Evolutionary conservation across 2,797 vertebrate genomes (phyloP).

Genomic region (Danionella dracula): DNA sequence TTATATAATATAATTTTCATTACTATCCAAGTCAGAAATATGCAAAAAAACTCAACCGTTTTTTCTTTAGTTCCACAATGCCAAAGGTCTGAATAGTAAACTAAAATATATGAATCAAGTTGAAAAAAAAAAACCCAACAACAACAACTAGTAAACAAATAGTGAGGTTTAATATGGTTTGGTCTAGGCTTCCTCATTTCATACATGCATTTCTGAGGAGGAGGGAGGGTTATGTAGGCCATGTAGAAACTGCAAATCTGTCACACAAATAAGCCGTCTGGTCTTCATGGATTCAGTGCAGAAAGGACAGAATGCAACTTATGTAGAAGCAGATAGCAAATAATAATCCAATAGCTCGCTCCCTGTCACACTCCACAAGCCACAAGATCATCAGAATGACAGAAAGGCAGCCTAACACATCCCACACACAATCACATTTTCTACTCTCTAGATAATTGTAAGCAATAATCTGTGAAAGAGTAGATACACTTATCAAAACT

Average conservation of each 20-base stretch:
- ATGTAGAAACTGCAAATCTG: background rate
- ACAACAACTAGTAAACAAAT: no score
- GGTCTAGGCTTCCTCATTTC: background rate
- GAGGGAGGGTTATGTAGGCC: background rate
- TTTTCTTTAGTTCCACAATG: no score
- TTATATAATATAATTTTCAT: no score
- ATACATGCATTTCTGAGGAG: background rate
- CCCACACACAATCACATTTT: background rate
- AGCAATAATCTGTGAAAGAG: background rate
- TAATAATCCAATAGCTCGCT: constrained; percentile 16
- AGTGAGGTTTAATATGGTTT: no score
- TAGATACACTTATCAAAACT: no score
- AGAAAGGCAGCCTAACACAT: background rate
- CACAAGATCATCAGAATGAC: constrained; percentile 7
- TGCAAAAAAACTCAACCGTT: no score
- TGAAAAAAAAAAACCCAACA: no score
- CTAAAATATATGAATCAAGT: no score
- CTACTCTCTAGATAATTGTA: background rate
- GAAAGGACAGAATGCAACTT: constrained; percentile 7
- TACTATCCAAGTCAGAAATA: no score
- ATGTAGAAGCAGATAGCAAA: background rate
- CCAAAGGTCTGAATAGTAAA: no score
- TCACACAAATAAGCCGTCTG: constrained; percentile 15
- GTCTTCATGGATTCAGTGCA: constrained; percentile 11
- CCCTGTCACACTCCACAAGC: constrained; percentile 10